phyloP scores from a whole-genome alignment of 2,797 vertebrate species.

The Periparus ater region DNA sequence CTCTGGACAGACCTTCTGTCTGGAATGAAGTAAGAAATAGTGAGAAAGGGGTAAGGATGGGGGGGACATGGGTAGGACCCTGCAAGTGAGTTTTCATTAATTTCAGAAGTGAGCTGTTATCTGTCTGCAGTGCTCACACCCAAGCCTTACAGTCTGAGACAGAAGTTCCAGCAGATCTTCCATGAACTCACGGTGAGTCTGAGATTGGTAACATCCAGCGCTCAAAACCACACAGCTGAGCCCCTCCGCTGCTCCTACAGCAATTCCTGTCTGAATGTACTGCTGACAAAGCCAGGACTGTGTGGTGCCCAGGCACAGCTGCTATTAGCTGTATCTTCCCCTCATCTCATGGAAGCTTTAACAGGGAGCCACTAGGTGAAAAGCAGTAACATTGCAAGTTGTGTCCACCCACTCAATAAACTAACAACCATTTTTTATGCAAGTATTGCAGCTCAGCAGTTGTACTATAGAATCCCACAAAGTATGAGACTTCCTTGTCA shows the following conservation, averaged over 20 bases:
- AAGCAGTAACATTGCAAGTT: neutral
- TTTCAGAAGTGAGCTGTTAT: neutral
- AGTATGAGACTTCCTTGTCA: neutral
- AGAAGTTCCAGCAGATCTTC: neutral
- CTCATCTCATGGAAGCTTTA: neutral
- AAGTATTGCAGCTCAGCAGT: neutral
- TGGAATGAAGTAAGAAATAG: neutral
- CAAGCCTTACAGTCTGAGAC: neutral
- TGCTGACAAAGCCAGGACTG: neutral
- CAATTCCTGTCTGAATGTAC: neutral
- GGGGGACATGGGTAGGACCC: neutral
- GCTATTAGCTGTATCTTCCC: neutral
- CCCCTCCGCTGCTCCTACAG: neutral
- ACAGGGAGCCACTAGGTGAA: neutral
- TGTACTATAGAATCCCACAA: neutral
- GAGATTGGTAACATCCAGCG: rapidly evolving
- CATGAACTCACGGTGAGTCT: neutral
- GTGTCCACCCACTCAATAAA: neutral
- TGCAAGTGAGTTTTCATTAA: neutral
- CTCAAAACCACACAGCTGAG: neutral
- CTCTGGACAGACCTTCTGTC: neutral
- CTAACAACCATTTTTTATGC: neutral
- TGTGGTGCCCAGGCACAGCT: neutral
- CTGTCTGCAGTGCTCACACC: rapidly evolving
- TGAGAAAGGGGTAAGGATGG: neutral